Conservation (phyloP, 2,888 invertebrate species). For the Hyppa rectilinea region DNA sequence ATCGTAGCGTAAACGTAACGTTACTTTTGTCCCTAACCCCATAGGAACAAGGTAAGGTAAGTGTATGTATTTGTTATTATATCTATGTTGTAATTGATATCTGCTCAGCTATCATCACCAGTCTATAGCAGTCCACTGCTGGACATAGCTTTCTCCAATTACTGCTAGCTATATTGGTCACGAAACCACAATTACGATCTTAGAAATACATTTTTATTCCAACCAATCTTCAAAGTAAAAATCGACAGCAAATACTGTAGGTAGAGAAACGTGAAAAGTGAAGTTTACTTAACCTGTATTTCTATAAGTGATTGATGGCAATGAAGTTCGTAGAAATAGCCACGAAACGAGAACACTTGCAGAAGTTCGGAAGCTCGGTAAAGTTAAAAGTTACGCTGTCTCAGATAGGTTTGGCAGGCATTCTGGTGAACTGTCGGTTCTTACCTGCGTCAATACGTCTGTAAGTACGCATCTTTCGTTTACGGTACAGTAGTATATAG, state of each 20-base stretch:
- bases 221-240: not conserved
- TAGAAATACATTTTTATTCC: not conserved
- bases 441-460: not conserved
- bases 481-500: not conserved
- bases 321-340: slow-evolving; percentile 33
- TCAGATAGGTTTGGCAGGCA: slow-evolving; percentile 24
- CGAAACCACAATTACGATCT: not conserved
- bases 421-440: slow-evolving; percentile 10
- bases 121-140: too few relatives aligned
- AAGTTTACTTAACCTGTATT: slow-evolving; percentile 28
- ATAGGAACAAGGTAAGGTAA: too few relatives aligned
- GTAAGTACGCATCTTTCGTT: not conserved
- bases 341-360: slow-evolving; percentile 33
- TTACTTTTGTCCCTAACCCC: too few relatives aligned
- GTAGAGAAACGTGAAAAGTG: slow-evolving; percentile 9
- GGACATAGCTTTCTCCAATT: too few relatives aligned
- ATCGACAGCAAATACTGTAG: not conserved
- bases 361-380: slow-evolving; percentile 23
- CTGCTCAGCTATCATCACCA: too few relatives aligned
- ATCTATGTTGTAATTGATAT: not conserved
- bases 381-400: slow-evolving; percentile 42
- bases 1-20: too few relatives aligned
- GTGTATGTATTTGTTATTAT: too few relatives aligned
- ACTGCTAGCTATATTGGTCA: not conserved
- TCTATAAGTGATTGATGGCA: slow-evolving; percentile 52